Conservation (phyloP, 2,797 vertebrate genomes). For the Crax fasciolata region DNA sequence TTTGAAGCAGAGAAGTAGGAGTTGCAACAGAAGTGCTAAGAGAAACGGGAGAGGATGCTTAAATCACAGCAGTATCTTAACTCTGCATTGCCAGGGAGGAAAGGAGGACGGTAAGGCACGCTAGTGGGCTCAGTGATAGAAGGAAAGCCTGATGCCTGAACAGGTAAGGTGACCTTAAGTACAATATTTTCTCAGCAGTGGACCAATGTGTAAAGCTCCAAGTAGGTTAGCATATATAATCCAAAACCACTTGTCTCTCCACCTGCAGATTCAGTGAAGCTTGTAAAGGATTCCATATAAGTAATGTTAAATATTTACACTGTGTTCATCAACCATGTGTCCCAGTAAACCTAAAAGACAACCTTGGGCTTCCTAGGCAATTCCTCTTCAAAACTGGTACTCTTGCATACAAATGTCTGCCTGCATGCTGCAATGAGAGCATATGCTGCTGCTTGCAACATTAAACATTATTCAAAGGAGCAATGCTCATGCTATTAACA, state of each 20-base stretch:
- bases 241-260: slow-evolving; percentile 18
- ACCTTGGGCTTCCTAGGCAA: slow-evolving; percentile 20
- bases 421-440: background rate
- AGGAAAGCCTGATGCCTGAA: background rate
- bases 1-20: background rate
- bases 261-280: slow-evolving; percentile 53
- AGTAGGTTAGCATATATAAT: slow-evolving; percentile 5
- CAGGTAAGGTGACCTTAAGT: background rate
- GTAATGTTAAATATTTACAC: slow-evolving; percentile 65
- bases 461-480: slow-evolving; percentile 7
- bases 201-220: background rate
- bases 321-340: background rate
- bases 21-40: background rate
- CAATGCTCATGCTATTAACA: background rate
- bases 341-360: slow-evolving; percentile 52
- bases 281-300: slow-evolving; percentile 39
- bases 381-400: slow-evolving; percentile 20
- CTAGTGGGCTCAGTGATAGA: background rate
- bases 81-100: background rate
- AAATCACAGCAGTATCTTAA: background rate
- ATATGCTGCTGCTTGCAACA: slow-evolving; percentile 41
- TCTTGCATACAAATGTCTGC: background rate
- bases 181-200: background rate
- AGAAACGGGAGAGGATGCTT: background rate
- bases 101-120: background rate